These are phyloP conservation scores for Acanthis flammea DNA, from an alignment of 2,797 vertebrate genomes.

Conservation along the genomic window DNA sequence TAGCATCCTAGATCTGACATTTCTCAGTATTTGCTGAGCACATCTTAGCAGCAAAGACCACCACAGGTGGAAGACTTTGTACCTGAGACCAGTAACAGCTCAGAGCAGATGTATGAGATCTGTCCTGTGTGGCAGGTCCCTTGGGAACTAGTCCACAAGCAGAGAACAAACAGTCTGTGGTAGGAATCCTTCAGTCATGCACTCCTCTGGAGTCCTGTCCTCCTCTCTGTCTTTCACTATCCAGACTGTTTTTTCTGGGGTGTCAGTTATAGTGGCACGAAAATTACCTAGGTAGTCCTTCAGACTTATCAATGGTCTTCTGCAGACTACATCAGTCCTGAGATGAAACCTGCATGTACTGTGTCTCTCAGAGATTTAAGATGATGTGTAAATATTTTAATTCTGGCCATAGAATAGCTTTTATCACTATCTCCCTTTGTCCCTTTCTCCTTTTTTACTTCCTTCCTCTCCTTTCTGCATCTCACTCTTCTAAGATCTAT, in stretches of 20 bases:
- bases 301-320: background rate
- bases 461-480: slow-evolving; percentile 22
- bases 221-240: background rate
- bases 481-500: slow-evolving; percentile 60
- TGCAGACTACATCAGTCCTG: background rate
- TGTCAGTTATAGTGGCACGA: background rate
- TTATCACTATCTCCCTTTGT: background rate
- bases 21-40: background rate
- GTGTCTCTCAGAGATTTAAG: background rate
- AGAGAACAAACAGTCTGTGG: background rate
- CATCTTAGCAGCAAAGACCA: background rate
- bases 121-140: background rate
- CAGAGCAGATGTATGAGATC: background rate
- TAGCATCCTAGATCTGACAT: background rate
- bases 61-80: background rate
- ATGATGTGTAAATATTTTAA: slow-evolving; percentile 24
- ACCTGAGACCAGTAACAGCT: background rate
- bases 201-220: background rate
- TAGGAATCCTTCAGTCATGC: accelerated
- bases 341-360: background rate
- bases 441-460: slow-evolving; percentile 29
- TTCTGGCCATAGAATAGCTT: slow-evolving; percentile 22
- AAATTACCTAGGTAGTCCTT: background rate
- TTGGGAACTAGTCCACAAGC: background rate
- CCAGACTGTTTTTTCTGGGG: background rate